Evolutionary conservation across 1,140 invertebrate species (phyloP).

Genomic region (Heliconius melpomene): DNA sequence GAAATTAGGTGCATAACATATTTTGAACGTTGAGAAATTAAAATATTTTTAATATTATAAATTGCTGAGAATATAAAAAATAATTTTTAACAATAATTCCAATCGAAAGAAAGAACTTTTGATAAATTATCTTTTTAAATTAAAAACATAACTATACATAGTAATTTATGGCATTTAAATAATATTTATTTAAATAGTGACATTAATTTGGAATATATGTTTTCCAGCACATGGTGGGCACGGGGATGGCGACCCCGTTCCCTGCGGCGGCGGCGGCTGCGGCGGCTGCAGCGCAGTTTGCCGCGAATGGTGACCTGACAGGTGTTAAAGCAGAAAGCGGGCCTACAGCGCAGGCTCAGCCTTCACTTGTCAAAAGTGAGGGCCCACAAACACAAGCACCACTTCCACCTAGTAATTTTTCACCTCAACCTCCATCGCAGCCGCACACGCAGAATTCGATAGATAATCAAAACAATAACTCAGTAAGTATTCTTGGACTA

Average conservation of each 20-base stretch:
- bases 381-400: conserved; percentile 72
- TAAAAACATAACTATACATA: no score
- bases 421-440: conserved; percentile 71
- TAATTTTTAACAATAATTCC: not conserved
- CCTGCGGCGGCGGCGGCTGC: conserved; percentile 88
- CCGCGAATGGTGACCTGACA: conserved; percentile 85
- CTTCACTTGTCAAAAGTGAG: conserved; percentile 75
- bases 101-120: not conserved
- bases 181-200: not conserved
- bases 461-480: conserved; percentile 79
- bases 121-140: no score
- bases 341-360: conserved; percentile 69
- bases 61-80: not conserved
- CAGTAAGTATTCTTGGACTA: conserved; percentile 64
- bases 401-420: conserved; percentile 75
- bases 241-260: conserved; percentile 93
- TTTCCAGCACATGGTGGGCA: conserved; percentile 97
- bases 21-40: not conserved
- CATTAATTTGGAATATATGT: not conserved
- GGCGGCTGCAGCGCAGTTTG: conserved; percentile 84
- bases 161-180: no score
- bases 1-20: not conserved
- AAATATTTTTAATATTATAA: not conserved
- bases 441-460: conserved; percentile 71
- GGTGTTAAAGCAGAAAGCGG: conserved; percentile 82